These are phyloP conservation scores for Eulemur rubriventer DNA, from an alignment of 2,797 vertebrate species.

Conservation along the genomic window DNA sequence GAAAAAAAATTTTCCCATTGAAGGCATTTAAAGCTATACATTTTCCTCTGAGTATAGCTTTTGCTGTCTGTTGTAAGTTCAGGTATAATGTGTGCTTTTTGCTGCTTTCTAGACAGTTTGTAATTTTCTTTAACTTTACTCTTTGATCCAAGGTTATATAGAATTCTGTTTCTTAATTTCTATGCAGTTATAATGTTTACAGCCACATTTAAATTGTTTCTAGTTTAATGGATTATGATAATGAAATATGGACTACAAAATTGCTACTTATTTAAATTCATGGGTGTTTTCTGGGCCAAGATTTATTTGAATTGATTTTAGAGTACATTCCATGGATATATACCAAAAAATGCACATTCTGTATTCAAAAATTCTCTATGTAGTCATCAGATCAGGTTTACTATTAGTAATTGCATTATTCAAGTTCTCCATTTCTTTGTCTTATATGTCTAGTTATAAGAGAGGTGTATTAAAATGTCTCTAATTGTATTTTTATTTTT, in stretches of 20 bases:
- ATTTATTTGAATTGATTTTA: not conserved
- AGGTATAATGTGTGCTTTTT: not conserved
- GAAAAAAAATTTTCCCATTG: not conserved
- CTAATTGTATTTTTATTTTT: not conserved
- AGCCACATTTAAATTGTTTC: not conserved
- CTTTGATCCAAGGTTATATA: not conserved
- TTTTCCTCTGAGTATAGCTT: not conserved
- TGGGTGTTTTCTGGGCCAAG: not conserved
- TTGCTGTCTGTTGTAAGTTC: not conserved
- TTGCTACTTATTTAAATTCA: not conserved
- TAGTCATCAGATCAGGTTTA: not conserved
- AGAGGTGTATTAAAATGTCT: not conserved
- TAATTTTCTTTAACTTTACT: not conserved
- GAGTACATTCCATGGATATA: not conserved
- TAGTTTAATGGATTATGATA: not conserved
- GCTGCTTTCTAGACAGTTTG: not conserved
- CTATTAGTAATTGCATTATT: not conserved
- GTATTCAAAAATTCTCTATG: not conserved
- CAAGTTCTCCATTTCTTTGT: not conserved
- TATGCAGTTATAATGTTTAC: not conserved
- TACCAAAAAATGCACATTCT: not conserved
- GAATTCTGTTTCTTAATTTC: not conserved
- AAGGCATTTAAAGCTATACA: not conserved
- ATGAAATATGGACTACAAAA: not conserved
- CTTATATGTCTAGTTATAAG: not conserved